phyloP scores from a whole-genome alignment of 2,888 invertebrate genomes.

The Aphelenchoides bicaudatus region DNA sequence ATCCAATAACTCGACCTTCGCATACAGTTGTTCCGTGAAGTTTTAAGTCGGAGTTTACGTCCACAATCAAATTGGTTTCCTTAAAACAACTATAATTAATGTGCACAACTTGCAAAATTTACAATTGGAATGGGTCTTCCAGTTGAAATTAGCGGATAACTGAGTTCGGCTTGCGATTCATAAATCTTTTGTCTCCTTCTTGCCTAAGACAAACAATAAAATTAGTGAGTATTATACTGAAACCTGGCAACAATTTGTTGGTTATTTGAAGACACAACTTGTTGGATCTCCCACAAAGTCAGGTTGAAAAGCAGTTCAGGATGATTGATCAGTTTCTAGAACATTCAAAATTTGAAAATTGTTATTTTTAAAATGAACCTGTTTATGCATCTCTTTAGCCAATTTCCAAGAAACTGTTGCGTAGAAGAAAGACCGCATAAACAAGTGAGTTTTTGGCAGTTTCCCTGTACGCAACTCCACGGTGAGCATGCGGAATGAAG shows the following conservation, averaged over 20 bases:
- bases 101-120: too few relatives aligned
- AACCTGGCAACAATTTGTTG: conserved; percentile 38
- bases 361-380: conserved; percentile 3
- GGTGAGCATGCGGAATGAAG: conserved; percentile 61
- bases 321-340: conserved; percentile 6
- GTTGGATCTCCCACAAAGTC: conserved; percentile 61
- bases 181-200: conserved; percentile 20
- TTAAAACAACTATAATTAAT: too few relatives aligned
- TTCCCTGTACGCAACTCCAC: conserved; percentile 66
- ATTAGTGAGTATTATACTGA: too few relatives aligned
- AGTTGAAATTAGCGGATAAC: conserved; percentile 18
- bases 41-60: too few relatives aligned
- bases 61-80: too few relatives aligned
- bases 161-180: conserved; percentile 5
- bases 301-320: conserved; percentile 62
- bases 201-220: conserved; percentile 11
- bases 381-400: conserved; percentile 25
- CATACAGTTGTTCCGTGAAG: conserved; percentile 72
- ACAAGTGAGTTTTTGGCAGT: conserved; percentile 45
- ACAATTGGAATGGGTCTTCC: conserved; percentile 19
- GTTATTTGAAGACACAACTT: conserved; percentile 37
- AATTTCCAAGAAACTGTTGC: conserved; percentile 33
- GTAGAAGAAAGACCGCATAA: conserved; percentile 19
- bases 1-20: conserved; percentile 70
- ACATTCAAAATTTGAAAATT: background rate